Percentiles rank a stretch among this genome's conserved stretches.
phyloP scores from a whole-genome alignment of 2,888 invertebrate genomes.

The Caenorhabditis sp. region DNA sequence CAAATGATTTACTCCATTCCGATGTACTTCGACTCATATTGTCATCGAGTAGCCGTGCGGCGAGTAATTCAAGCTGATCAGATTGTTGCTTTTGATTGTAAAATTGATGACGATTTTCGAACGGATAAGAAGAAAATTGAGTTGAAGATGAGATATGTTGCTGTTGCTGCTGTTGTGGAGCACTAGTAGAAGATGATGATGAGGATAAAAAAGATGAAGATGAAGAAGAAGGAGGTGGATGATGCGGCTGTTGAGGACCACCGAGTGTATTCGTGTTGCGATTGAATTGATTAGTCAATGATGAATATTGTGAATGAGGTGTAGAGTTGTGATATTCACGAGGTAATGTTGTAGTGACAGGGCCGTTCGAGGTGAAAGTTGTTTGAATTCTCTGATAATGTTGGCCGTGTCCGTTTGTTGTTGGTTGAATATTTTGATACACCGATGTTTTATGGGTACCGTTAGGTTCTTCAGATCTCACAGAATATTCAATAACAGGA shows the following conservation, averaged over 20 bases:
- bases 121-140: conserved; percentile 13
- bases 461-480: conserved; percentile 31
- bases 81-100: conserved; percentile 29
- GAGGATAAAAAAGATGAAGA: conserved; percentile 3
- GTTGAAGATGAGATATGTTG: conserved; percentile 11
- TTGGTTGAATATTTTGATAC: conserved; percentile 28
- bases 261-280: conserved; percentile 16
- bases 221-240: conserved; percentile 5
- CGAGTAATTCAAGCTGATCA: conserved; percentile 39
- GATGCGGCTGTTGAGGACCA: conserved; percentile 17
- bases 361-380: conserved; percentile 35
- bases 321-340: conserved; percentile 32
- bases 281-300: no score
- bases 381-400: conserved; percentile 33
- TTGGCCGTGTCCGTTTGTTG: conserved; percentile 18
- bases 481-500: conserved; percentile 46
- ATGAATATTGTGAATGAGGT: no score
- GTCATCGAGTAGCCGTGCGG: conserved; percentile 50
- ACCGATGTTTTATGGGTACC: conserved; percentile 24
- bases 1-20: conserved; percentile 62
- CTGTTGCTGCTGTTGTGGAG: conserved; percentile 27
- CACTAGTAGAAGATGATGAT: conserved; percentile 12
- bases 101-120: conserved; percentile 44
- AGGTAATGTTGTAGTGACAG: conserved; percentile 26
- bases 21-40: conserved; percentile 61